These are phyloP conservation scores for Melipona quadrifasciata DNA, from an alignment of 1,140 invertebrate genomes.

Conservation along the genomic window DNA sequence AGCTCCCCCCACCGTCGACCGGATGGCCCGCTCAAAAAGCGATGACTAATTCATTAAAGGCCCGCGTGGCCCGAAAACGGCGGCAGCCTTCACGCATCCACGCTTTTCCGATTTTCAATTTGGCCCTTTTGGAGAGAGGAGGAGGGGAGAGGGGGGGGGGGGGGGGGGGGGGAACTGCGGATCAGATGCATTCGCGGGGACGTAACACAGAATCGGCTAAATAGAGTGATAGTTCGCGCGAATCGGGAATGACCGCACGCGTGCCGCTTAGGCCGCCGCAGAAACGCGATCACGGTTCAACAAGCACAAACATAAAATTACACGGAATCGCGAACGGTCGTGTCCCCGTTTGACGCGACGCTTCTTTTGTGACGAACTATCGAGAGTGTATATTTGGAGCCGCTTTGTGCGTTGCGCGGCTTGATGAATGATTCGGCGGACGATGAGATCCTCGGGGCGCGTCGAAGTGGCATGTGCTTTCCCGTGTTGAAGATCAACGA, in stretches of 20 bases:
- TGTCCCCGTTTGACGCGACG: constrained; percentile 25
- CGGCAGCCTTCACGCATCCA: constrained; percentile 51
- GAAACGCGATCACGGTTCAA: constrained; percentile 49
- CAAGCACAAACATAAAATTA: constrained; percentile 56
- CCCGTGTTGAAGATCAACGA: background rate
- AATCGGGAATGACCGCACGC: constrained; percentile 13
- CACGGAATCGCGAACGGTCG: constrained; percentile 31
- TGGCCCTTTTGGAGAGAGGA: background rate
- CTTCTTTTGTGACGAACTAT: background rate
- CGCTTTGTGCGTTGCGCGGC: background rate
- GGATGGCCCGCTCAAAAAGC: constrained; percentile 54
- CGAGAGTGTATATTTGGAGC: background rate
- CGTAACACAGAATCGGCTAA: background rate
- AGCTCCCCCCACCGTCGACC: too few species aligned
- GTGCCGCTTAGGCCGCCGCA: constrained; percentile 18
- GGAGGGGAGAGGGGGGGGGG: background rate
- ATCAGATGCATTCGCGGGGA: background rate
- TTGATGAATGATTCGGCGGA: background rate
- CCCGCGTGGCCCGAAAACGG: constrained; percentile 6
- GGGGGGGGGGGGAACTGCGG: background rate
- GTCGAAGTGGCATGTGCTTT: background rate
- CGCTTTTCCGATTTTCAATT: constrained; percentile 60
- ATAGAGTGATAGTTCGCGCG: background rate
- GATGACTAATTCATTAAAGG: constrained; percentile 71
- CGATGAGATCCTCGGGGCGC: background rate